Conservation (phyloP, 2,888 invertebrate genomes). For the Epinotia bilunana region DNA sequence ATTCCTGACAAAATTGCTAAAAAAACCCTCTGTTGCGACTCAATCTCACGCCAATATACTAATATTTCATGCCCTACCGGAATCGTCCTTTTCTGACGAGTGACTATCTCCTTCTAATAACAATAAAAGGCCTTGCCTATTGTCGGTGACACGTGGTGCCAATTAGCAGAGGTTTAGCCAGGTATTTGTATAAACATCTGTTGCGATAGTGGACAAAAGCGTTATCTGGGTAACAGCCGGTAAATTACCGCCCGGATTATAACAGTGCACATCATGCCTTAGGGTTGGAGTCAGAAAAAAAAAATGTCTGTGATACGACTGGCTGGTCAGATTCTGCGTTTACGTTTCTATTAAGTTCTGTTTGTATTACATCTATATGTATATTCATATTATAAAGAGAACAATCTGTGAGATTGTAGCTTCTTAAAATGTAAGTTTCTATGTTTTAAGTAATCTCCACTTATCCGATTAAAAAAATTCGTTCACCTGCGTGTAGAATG, state of each 20-base stretch:
- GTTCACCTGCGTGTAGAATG: too few relatives aligned
- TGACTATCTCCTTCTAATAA: background rate
- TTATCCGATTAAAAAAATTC: too few relatives aligned
- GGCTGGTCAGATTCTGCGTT: too few relatives aligned
- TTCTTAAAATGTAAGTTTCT: too few relatives aligned
- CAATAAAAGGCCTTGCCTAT: conserved; percentile 32
- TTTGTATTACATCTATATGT: too few relatives aligned
- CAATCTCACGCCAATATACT: conserved; percentile 7
- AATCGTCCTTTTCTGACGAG: background rate
- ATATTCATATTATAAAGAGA: too few relatives aligned
- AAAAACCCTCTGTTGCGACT: conserved; percentile 7
- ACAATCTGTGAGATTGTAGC: too few relatives aligned
- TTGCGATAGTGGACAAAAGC: conserved; percentile 33
- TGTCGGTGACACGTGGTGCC: conserved; percentile 46
- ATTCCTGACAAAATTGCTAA: conserved; percentile 7
- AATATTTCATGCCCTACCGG: background rate
- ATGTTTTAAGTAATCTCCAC: too few relatives aligned
- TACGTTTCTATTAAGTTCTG: too few relatives aligned
- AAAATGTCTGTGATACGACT: too few relatives aligned
- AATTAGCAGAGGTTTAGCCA: conserved; percentile 46
- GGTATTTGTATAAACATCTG: conserved; percentile 43
- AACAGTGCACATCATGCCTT: conserved; percentile 16
- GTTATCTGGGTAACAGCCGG: conserved; percentile 35
- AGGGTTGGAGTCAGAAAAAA: background rate
- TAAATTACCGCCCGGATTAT: conserved; percentile 28